Base-by-base conservation (phyloP, 1,140 invertebrate genomes). In the Ectropis grisescens region DNA sequence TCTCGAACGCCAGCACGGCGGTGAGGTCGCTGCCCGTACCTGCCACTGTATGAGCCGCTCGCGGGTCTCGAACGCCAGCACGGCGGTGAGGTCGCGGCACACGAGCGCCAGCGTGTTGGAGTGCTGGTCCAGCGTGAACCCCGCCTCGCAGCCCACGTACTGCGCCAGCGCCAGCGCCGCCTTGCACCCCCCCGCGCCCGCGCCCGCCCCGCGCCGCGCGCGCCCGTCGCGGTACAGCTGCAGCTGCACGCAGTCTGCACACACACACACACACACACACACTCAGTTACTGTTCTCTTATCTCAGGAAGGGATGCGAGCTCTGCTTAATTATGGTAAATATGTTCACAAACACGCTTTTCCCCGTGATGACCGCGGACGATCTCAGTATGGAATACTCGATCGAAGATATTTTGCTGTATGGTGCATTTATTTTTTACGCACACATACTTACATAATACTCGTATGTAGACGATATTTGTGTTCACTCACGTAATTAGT, bases 11-110 rank as follows among this genome's bases (percentile, higher is more conserved):
- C n/a, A n/a, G n/a, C n/a, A n/a, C n/a, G n/a, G n/a, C n/a, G n/a
- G n/a, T n/a, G n/a, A n/a, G n/a, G n/a, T n/a, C n/a, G n/a, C n/a
- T n/a, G n/a, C n/a, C n/a, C n/a, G n/a, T n/a, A 89, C 90, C 80
- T 94, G 91, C 93, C 94, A 97, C 68, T 94, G 92, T 46, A 95
- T 91, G 27, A 96, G 85, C 22, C 89, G 76, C 82, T 96, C 94
- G 37, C 92, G 83, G 8, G 89, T 93, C 56, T 95, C 92, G 72
- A 96, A 95, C 1, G 93, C 93, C 14, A 96, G 82, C 2, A 95
- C 88, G 8, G 93, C 90, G 9, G 89, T 90, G 19, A 93, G 87
- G 66, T 95, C 93, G 51, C 91, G 88, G 61, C 95, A 96, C 22
- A 96, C 87, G 47, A 96, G 89, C n/a, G 93, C 93, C 57, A 96